Percentiles rank a stretch among this genome's conserved stretches.
phyloP scores from a whole-genome alignment of 2,797 vertebrate species.

The Tokudaia muenninki region DNA sequence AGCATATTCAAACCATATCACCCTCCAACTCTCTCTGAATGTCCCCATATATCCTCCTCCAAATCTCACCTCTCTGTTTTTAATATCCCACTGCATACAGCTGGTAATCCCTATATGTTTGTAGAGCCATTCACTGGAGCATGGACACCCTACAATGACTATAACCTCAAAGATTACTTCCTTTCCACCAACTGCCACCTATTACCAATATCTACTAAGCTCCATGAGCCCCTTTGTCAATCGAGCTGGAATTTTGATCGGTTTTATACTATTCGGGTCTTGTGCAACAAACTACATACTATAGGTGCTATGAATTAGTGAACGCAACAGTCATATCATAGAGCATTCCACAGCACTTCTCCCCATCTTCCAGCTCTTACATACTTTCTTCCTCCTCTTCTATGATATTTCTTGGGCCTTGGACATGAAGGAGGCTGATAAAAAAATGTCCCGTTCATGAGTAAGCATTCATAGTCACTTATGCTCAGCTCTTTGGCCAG shows the following conservation, averaged over 20 bases:
- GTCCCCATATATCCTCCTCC: neutral
- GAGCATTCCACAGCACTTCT: neutral
- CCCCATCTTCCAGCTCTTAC: neutral
- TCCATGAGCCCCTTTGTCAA: neutral
- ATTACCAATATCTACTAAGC: neutral
- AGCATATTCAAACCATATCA: neutral
- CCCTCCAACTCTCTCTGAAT: neutral
- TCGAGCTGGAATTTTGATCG: neutral
- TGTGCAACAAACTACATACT: neutral
- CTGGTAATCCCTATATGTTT: neutral
- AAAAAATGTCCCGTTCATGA: neutral
- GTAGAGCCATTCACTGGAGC: too few relatives aligned
- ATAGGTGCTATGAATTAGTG: neutral
- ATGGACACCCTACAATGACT: neutral
- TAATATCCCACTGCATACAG: neutral
- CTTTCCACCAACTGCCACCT: neutral
- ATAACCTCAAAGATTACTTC: neutral
- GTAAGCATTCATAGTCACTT: neutral
- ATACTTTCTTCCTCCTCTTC: neutral
- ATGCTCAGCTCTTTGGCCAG: neutral
- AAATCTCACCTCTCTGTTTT: neutral
- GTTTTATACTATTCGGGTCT: neutral
- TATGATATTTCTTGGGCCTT: neutral
- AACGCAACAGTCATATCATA: neutral
- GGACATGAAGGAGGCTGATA: neutral